A percentile compares a stretch with the other conserved stretches of the same genome.
phyloP scores from a whole-genome alignment of 35 echinoderm and acorn worm species.

The Apostichopus parvimensis region DNA sequence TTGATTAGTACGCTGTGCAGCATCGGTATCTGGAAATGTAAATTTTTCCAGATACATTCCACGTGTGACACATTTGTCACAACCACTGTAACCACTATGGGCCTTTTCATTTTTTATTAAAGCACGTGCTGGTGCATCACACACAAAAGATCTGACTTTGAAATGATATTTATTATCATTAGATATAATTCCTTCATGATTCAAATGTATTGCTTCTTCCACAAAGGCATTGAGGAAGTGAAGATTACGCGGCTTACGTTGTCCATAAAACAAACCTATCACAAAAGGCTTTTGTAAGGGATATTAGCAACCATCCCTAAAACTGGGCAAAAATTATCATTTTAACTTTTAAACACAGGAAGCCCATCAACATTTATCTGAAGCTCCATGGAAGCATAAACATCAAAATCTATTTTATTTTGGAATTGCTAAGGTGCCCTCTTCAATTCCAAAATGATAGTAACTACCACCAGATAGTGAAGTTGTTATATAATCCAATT shows the following conservation, averaged over 20 bases:
- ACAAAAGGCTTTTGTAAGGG: constrained; percentile 40
- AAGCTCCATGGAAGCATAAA: constrained; percentile 12
- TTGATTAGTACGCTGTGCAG: constrained; percentile 46
- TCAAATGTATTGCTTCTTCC: constrained; percentile 42
- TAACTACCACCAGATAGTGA: constrained; percentile 32
- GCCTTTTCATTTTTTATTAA: constrained; percentile 60
- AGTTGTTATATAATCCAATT: not conserved
- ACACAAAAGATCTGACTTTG: constrained; percentile 51
- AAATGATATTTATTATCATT: not conserved
- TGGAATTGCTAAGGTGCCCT: not conserved
- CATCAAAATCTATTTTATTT: constrained; percentile 3
- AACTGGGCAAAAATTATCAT: constrained; percentile 64
- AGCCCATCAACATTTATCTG: constrained; percentile 73
- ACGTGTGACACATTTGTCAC: constrained; percentile 57
- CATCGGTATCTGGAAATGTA: constrained; percentile 48
- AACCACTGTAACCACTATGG: constrained; percentile 44
- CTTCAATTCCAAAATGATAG: constrained; percentile 64
- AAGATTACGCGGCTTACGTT: constrained; percentile 32
- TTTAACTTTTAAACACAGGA: constrained; percentile 58
- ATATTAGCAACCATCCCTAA: constrained; percentile 24
- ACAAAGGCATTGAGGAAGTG: constrained; percentile 66
- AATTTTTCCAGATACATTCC: constrained; percentile 53
- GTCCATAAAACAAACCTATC: constrained; percentile 50
- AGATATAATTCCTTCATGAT: constrained; percentile 18
- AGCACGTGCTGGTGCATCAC: constrained; percentile 72